Evolutionary conservation across 2,888 invertebrate genomes (phyloP).

Genomic region (Agrotis exclamationis): DNA sequence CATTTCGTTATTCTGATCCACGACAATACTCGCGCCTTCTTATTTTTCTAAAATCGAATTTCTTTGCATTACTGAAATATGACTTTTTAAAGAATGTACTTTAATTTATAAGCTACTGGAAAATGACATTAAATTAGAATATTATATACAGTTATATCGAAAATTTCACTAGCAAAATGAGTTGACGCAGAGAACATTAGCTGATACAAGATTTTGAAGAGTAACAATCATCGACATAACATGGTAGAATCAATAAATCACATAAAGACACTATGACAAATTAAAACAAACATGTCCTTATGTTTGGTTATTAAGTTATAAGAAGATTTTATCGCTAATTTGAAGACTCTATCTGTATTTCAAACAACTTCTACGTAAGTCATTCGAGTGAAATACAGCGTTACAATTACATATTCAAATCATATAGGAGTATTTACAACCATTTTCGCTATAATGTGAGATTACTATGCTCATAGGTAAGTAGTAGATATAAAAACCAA

Average conservation of each 20-base stretch:
- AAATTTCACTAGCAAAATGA: background rate
- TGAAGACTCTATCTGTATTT: background rate
- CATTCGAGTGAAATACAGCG: background rate
- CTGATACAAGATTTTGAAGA: background rate
- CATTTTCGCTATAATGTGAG: background rate
- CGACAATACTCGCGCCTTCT: background rate
- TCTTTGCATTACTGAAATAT: background rate
- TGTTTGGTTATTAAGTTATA: background rate
- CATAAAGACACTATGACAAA: background rate
- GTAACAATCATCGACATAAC: background rate
- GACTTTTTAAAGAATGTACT: background rate
- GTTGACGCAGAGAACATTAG: background rate
- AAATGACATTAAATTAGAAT: background rate
- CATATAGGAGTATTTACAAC: background rate
- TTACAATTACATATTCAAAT: background rate
- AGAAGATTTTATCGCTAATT: background rate
- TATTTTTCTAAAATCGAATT: constrained; percentile 3
- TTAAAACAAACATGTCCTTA: background rate
- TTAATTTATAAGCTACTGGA: background rate
- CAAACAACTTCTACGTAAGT: background rate
- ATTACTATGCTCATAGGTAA: background rate
- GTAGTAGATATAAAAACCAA: background rate
- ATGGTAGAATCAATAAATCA: background rate
- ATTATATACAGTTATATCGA: background rate
- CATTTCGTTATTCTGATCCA: background rate